Evolutionary conservation across 2,113 vertebrate genomes (phyloP).

Genomic region (Cyphomyrus plagiostoma): DNA sequence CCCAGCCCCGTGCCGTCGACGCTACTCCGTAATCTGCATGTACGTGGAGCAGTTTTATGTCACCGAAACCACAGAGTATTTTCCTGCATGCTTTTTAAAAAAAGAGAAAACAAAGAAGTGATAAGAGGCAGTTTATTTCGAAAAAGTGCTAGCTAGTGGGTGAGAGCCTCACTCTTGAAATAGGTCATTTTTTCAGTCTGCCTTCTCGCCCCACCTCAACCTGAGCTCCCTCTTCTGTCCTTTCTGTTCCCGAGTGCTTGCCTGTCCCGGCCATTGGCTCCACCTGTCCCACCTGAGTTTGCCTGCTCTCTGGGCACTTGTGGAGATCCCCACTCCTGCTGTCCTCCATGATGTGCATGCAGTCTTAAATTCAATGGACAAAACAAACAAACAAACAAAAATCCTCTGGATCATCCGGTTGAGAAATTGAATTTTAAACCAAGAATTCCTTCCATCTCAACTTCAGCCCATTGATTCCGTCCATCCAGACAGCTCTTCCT

Average conservation of each 20-base stretch:
- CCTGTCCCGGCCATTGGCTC: constrained; percentile 81
- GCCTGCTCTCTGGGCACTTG: constrained; percentile 80
- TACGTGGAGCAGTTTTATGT: constrained; percentile 89
- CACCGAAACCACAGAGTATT: constrained; percentile 81
- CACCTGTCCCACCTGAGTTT: constrained; percentile 80
- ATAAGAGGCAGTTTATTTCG: constrained; percentile 69
- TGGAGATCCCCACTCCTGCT: constrained; percentile 77
- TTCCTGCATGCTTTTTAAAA: constrained; percentile 71
- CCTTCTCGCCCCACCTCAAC: constrained; percentile 77
- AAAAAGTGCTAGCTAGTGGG: constrained; percentile 69
- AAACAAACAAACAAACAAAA: constrained; percentile 29
- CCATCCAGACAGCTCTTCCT: constrained; percentile 84
- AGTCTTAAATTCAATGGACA: constrained; percentile 85
- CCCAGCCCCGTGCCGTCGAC: constrained; percentile 81
- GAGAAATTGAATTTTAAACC: constrained; percentile 83
- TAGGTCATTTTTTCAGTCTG: constrained; percentile 78
- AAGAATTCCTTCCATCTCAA: constrained; percentile 87
- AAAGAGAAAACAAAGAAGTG: constrained; percentile 43
- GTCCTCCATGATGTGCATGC: constrained; percentile 86
- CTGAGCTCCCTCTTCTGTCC: constrained; percentile 78
- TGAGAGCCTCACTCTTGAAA: constrained; percentile 74
- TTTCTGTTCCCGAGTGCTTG: constrained; percentile 78
- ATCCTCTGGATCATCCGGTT: constrained; percentile 87
- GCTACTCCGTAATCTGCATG: constrained; percentile 87
- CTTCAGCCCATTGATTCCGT: constrained; percentile 86